These are phyloP conservation scores for Pholis gunnellus DNA, from an alignment of 2,113 vertebrate species.

Conservation along the genomic window DNA sequence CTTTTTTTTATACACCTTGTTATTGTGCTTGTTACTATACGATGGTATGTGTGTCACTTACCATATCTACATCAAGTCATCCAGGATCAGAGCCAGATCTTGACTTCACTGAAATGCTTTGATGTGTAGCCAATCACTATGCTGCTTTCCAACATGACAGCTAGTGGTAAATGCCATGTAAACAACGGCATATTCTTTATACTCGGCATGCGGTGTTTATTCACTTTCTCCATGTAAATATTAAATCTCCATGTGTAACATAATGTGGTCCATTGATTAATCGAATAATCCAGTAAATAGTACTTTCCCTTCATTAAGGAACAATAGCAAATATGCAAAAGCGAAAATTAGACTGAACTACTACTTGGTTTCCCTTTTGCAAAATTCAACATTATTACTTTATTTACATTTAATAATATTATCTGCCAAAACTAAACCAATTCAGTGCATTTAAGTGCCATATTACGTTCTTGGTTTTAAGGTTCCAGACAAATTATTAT, in stretches of 20 bases:
- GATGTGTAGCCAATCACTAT: constrained; percentile 17
- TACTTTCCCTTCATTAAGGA: not conserved
- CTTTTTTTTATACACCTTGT: constrained; percentile 13
- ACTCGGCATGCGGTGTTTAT: not conserved
- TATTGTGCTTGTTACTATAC: constrained; percentile 9
- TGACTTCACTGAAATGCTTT: constrained; percentile 11
- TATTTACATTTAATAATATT: not conserved
- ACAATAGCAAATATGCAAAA: not conserved
- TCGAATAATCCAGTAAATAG: not conserved
- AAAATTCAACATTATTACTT: not conserved
- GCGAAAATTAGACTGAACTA: not conserved
- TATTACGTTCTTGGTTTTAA: no score
- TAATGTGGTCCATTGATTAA: not conserved
- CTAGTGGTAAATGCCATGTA: not conserved
- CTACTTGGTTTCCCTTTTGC: not conserved
- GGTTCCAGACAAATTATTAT: no score
- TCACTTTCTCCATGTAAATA: not conserved
- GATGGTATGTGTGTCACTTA: not conserved
- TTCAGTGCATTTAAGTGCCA: no score
- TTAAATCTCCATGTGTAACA: not conserved
- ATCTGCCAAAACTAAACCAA: no score
- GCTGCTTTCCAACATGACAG: constrained; percentile 19
- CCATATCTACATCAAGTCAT: not conserved
- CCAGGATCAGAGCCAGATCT: not conserved
- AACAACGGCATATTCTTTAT: not conserved